Percentiles rank a stretch among this genome's conserved stretches.
phyloP scores from a whole-genome alignment of 2,113 vertebrate genomes.

The Neofelis nebulosa region DNA sequence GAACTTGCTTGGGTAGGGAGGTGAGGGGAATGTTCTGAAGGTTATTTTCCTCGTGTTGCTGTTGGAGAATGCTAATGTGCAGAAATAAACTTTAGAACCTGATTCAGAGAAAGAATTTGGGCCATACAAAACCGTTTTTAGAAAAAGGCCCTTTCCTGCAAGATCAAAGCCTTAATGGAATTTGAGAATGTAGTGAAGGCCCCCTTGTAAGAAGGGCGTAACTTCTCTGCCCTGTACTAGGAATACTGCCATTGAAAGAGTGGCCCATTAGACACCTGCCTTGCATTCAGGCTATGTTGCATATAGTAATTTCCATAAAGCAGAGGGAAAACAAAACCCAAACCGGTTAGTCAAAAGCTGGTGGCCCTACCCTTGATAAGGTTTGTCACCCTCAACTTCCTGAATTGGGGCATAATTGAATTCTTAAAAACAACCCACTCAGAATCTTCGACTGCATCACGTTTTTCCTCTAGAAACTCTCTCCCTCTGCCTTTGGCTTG shows the following conservation, averaged over 20 bases:
- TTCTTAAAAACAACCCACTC: not conserved
- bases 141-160: not conserved
- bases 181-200: not conserved
- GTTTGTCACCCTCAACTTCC: not conserved
- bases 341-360: slow-evolving; percentile 28
- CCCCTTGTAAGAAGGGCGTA: not conserved
- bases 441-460: not conserved
- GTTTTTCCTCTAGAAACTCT: not conserved
- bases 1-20: not conserved
- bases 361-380: not conserved
- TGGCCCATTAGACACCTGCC: not conserved
- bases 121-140: not conserved
- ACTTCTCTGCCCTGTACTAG: not conserved
- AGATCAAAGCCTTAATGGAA: not conserved
- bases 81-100: not conserved
- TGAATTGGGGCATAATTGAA: not conserved
- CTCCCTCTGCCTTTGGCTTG: not conserved
- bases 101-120: not conserved
- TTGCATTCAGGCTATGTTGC: fast-evolving
- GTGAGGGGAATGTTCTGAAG: not conserved
- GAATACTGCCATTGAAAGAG: not conserved
- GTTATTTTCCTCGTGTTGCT: not conserved
- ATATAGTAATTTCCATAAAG: not conserved
- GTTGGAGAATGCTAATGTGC: not conserved
- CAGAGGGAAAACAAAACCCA: not conserved